Base-by-base conservation (phyloP, 2,888 invertebrate species). In the Cryptosula pallasiana region DNA sequence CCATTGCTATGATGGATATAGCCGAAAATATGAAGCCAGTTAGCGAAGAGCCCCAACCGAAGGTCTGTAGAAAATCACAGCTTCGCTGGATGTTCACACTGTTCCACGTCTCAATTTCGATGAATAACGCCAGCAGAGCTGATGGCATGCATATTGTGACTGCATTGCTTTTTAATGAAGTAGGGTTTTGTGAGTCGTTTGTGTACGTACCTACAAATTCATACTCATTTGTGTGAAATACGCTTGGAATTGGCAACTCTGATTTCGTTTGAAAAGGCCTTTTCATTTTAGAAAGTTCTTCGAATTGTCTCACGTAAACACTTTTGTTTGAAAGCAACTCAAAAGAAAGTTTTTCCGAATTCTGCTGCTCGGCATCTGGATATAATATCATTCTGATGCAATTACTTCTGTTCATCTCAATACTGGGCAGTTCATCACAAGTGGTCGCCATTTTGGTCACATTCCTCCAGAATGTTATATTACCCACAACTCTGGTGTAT, bases 1-100 rank as follows among this genome's bases (percentile, higher is more conserved):
- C 71, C 73, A 84, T 76, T 0, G 81, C 81, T 23, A 78, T 71
- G 1, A 83, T 75, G 27, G 84, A 84, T 0, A 84, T 70, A 0
- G 78, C 13, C n/a, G 70, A 54, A 45, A n/a, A 70, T 2, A 70
- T 32, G 32, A 70, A 54, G n/a, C 70, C 70, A 2, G 55, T 54
- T 9, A 70, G 5, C 9, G 70, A 36, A 27, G 70, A 70, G 25
- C 25, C 70, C 23, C 27, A 25, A 3, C 29, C 70, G 25, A 70
- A 70, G 13, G n/a, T 54, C 27, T 70, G n/a, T 2, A 70, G 70
- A 29, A 29, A 70, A 3, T 35, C 13, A 29, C 70, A 70, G 34
- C 63, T 63, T 9, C 13, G 29, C 32, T 25, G 13, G 13, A 63
- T 63, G n/a, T 63, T 63, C 16, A 63, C 34, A 2, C 32, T 63